Evolutionary conservation across 2,888 invertebrate genomes (phyloP).

Genomic region (Platycnemis pennipes): DNA sequence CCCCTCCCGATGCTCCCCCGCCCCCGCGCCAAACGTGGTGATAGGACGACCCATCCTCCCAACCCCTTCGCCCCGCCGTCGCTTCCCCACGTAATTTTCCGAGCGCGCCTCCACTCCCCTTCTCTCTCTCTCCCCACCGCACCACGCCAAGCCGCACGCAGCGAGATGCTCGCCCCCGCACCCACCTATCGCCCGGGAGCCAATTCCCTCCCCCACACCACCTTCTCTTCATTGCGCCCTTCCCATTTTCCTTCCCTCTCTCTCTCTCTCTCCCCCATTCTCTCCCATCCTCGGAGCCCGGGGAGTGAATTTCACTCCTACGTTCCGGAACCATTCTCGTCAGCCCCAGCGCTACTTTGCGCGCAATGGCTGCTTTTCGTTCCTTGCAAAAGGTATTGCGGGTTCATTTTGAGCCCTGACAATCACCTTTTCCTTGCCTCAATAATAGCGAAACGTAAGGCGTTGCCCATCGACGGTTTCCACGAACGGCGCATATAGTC

Average conservation of each 20-base stretch:
- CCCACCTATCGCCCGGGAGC: not conserved
- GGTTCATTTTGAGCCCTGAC: slow-evolving; percentile 61
- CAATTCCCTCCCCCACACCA: not conserved
- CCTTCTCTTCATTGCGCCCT: not conserved
- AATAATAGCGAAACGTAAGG: slow-evolving; percentile 63
- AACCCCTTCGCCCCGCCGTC: not conserved
- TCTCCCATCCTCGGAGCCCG: not conserved
- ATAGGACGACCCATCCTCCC: not conserved
- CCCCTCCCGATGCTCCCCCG: not conserved
- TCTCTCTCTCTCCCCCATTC: not conserved
- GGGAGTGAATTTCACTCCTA: slow-evolving; percentile 60
- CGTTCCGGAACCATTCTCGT: slow-evolving; percentile 67
- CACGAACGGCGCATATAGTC: slow-evolving; percentile 48
- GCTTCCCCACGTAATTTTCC: not conserved
- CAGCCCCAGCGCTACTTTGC: slow-evolving; percentile 64
- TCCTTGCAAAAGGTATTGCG: slow-evolving; percentile 64
- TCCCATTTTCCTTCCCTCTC: not conserved
- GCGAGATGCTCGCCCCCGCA: not conserved
- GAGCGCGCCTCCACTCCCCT: not conserved
- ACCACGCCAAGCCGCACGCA: not conserved
- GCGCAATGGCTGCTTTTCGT: slow-evolving; percentile 64
- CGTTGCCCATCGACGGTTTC: slow-evolving; percentile 60
- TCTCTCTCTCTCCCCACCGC: not conserved
- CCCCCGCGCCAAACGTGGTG: slow-evolving; percentile 8
- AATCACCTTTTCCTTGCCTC: slow-evolving; percentile 60